These are phyloP conservation scores for Darwinula stevensoni DNA, from an alignment of 2,888 invertebrate genomes.

Conservation along the genomic window DNA sequence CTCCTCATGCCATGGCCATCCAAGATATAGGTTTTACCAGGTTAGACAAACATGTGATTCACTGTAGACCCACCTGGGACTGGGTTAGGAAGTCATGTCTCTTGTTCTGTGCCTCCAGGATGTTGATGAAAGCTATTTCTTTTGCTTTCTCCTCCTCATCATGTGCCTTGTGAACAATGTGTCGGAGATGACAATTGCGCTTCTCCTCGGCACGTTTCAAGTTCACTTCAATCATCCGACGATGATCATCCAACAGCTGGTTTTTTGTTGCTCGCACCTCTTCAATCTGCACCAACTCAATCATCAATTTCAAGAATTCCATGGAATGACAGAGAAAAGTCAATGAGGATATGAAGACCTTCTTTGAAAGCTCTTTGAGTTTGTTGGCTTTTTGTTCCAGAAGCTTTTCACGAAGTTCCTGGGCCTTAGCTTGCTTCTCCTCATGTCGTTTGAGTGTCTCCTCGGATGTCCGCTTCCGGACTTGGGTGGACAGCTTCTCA, in stretches of 20 bases:
- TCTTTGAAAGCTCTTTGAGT: constrained; percentile 50
- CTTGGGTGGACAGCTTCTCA: constrained; percentile 72
- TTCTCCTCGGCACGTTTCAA: constrained; percentile 57
- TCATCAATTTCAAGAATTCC: constrained; percentile 1
- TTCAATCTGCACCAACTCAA: constrained; percentile 18
- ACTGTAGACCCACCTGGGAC: constrained; percentile 28
- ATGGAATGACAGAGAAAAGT: too few species aligned
- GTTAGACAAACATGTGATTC: too few species aligned
- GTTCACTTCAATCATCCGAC: constrained; percentile 18
- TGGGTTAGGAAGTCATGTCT: constrained; percentile 62
- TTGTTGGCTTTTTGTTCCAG: constrained; percentile 55
- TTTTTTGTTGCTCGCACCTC: constrained; percentile 42
- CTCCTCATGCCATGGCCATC: too few species aligned
- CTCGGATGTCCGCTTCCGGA: constrained; percentile 44
- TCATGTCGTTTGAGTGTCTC: constrained; percentile 43
- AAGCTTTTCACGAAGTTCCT: constrained; percentile 48
- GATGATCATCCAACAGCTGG: constrained; percentile 44
- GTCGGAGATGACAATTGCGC: constrained; percentile 36
- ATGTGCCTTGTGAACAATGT: constrained; percentile 71
- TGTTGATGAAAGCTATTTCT: constrained; percentile 92
- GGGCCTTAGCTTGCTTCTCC: constrained; percentile 68
- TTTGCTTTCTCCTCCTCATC: constrained; percentile 89
- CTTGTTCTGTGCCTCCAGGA: constrained; percentile 76
- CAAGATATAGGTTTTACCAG: too few species aligned
- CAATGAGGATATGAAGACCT: too few species aligned